These are phyloP conservation scores for Crotalus adamanteus DNA, from an alignment of 2,797 vertebrate genomes.

Conservation along the genomic window DNA sequence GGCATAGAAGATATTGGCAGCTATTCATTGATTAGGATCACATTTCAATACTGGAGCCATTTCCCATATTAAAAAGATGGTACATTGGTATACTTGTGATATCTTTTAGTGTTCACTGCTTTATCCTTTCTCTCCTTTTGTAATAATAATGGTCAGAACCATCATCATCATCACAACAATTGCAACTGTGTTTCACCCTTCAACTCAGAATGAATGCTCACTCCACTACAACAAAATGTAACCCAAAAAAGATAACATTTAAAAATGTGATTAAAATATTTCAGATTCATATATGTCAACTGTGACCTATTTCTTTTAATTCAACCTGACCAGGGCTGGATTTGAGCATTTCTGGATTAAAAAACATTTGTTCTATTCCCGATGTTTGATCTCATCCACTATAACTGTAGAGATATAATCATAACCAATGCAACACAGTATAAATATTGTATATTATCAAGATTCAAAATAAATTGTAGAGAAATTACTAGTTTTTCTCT, in stretches of 20 bases:
- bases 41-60: background rate
- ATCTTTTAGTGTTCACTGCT: background rate
- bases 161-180: background rate
- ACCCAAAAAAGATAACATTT: background rate
- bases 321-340: background rate
- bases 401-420: background rate
- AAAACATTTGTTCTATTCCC: background rate
- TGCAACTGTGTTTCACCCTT: background rate
- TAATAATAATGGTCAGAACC: background rate
- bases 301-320: background rate
- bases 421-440: background rate
- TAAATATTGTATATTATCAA: background rate
- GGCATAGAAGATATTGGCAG: background rate
- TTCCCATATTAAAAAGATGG: background rate
- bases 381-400: background rate
- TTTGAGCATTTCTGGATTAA: background rate
- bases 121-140: background rate
- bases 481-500: background rate
- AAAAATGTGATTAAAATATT: background rate
- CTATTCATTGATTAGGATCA: background rate
- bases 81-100: background rate
- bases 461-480: background rate
- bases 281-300: background rate
- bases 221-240: background rate
- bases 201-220: background rate